phyloP scores from a whole-genome alignment of 2,888 invertebrate species.

The Myopa testacea region DNA sequence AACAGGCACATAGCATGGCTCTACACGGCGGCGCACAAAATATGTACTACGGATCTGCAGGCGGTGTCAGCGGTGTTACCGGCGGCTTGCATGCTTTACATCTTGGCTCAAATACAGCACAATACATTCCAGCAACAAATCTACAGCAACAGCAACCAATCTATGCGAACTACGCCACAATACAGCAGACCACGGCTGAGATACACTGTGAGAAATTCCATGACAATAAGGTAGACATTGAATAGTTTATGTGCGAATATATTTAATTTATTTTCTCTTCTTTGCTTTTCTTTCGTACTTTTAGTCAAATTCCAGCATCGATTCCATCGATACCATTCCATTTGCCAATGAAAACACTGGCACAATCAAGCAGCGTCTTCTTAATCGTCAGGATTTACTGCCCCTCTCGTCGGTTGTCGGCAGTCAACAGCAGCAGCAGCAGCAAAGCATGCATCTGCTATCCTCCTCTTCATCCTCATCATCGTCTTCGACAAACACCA shows the following conservation, averaged over 20 bases:
- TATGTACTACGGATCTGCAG: constrained; percentile 51
- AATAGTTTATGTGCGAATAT: not conserved
- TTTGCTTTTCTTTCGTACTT: constrained; percentile 39
- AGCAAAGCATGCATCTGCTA: constrained; percentile 60
- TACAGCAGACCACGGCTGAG: constrained; percentile 74
- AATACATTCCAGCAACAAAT: constrained; percentile 54
- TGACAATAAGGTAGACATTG: constrained; percentile 62
- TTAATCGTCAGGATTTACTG: constrained; percentile 69
- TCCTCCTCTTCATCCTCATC: constrained; percentile 67
- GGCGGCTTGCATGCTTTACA: constrained; percentile 39
- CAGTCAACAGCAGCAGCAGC: constrained; percentile 59
- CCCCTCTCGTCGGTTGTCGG: constrained; percentile 49
- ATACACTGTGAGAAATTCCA: constrained; percentile 70
- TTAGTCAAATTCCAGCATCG: constrained; percentile 94
- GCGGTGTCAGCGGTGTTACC: constrained; percentile 8
- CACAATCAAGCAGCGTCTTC: constrained; percentile 89
- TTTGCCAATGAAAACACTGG: constrained; percentile 99
- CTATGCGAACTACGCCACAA: constrained; percentile 68
- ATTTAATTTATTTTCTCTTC: constrained; percentile 56
- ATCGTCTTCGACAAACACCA: constrained; percentile 67
- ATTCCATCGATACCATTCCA: constrained; percentile 91
- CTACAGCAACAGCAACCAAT: constrained; percentile 63
- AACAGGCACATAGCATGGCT: constrained; percentile 40
- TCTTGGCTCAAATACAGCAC: constrained; percentile 43
- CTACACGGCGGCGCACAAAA: constrained; percentile 48